Evolutionary conservation across 2,888 invertebrate genomes (phyloP), one percentile per base, ranked within the genome.

Genomic region (Amblyteles armatorius): DNA sequence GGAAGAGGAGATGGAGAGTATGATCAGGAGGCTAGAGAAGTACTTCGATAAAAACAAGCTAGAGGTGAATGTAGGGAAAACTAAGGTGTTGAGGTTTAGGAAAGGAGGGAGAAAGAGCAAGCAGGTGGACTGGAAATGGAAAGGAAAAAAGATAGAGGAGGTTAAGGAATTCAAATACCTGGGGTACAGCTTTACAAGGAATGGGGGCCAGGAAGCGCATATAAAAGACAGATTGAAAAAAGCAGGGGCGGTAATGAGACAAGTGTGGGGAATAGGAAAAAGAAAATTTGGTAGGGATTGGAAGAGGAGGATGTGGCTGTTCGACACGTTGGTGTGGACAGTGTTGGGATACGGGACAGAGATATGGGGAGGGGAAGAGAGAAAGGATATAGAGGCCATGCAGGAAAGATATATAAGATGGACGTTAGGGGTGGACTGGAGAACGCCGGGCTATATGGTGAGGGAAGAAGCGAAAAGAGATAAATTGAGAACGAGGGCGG

Each of bases 381-480:
- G 50, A 7, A 33, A 50, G 6, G 76, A 26, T 3, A 26, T 77
- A 26, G 67, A 77, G 16, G 40, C 7, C 1, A 6, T 79, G 52
- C 73, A 74, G n/a, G n/a, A n/a, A n/a, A 79, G 71, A 19, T 72
- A 26, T n/a, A n/a, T 79, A 36, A 79, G 63, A 40, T 79, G 52
- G 79, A 72, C 71, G 33, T 6, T 33, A 33, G 33, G 33, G 33
- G 33, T 33, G 33, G 5, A 33, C 6, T 33, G 33, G 33, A 33
- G 5, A 33, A 33, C 33, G 33, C 5, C 33, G 6, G 5, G 33
- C 0, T 33, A 33, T 33, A 33, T 33, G 33, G 0, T 33, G 6
- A 33, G 33, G 6, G 33, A 33, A 33, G 5, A 33, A 5, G 33
- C 33, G 33, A 33, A 33, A 33, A 33, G 33, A 6, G 33, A 33